Evolutionary conservation across 2,888 invertebrate genomes (phyloP).

Genomic region (Fragum whitleyi): DNA sequence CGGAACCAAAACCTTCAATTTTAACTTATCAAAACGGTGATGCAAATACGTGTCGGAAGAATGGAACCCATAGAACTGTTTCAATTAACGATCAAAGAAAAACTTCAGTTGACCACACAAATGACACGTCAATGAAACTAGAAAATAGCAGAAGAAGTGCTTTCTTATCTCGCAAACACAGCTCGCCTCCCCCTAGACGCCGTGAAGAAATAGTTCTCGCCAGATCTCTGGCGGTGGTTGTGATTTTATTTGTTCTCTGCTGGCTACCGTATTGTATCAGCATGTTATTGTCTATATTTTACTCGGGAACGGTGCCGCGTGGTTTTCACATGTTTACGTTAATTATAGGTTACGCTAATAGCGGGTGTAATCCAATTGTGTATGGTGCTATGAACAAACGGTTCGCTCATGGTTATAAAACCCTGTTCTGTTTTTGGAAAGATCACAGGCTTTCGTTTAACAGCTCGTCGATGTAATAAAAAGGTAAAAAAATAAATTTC

Average conservation of each 20-base stretch:
- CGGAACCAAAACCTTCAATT: neutral
- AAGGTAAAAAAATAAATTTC: no score
- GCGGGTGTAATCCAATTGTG: slow-evolving; percentile 79
- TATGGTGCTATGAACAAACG: slow-evolving; percentile 80
- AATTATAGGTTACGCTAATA: slow-evolving; percentile 80
- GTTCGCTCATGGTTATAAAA: slow-evolving; percentile 73
- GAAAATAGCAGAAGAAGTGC: neutral
- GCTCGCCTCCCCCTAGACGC: slow-evolving; percentile 16
- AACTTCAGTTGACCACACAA: neutral
- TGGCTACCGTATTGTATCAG: slow-evolving; percentile 82
- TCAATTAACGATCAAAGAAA: neutral
- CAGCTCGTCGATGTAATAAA: slow-evolving; percentile 10
- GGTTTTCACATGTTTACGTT: slow-evolving; percentile 77
- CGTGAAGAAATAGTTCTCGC: slow-evolving; percentile 75
- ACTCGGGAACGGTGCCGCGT: slow-evolving; percentile 54
- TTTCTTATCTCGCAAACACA: neutral
- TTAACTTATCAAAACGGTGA: neutral
- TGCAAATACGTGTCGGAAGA: neutral
- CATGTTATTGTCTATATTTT: slow-evolving; percentile 77
- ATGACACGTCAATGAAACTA: neutral
- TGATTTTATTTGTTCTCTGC: slow-evolving; percentile 77
- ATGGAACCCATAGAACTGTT: neutral
- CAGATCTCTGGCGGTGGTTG: slow-evolving; percentile 73
- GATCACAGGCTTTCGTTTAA: slow-evolving; percentile 22
- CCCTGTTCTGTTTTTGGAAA: slow-evolving; percentile 60